These are phyloP conservation scores for Chiroxiphia lanceolata DNA, from an alignment of 2,797 vertebrate genomes.

Conservation along the genomic window DNA sequence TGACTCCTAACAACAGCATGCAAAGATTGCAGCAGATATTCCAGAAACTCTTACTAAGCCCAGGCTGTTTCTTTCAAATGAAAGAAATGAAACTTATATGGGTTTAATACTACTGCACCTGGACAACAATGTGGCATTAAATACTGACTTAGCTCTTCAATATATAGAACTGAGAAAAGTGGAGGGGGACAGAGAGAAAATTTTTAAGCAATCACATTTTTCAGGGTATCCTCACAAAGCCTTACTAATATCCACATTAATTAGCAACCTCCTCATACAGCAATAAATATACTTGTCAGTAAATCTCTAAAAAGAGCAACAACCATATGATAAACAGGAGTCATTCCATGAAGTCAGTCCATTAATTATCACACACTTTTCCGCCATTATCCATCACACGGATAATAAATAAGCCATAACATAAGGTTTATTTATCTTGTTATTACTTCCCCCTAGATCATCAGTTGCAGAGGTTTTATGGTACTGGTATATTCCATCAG, in stretches of 20 bases:
- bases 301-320: conserved; percentile 4
- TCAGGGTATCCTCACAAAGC: neutral
- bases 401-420: conserved; percentile 22
- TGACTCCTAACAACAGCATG: neutral
- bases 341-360: neutral
- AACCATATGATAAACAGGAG: conserved; percentile 6
- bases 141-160: neutral
- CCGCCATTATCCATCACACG: neutral
- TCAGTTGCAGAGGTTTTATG: neutral
- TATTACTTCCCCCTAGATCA: neutral
- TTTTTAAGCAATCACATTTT: neutral
- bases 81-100: neutral
- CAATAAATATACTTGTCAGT: neutral
- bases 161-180: neutral
- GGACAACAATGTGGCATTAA: neutral
- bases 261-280: neutral
- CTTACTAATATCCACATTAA: neutral
- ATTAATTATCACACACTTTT: neutral
- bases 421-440: conserved; percentile 10
- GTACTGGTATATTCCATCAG: neutral
- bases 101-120: neutral
- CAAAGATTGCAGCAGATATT: neutral
- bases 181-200: neutral
- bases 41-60: neutral
- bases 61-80: neutral